These are phyloP conservation scores for Hypotaenidia okinawae DNA, from an alignment of 2,797 vertebrate species.

Conservation along the genomic window DNA sequence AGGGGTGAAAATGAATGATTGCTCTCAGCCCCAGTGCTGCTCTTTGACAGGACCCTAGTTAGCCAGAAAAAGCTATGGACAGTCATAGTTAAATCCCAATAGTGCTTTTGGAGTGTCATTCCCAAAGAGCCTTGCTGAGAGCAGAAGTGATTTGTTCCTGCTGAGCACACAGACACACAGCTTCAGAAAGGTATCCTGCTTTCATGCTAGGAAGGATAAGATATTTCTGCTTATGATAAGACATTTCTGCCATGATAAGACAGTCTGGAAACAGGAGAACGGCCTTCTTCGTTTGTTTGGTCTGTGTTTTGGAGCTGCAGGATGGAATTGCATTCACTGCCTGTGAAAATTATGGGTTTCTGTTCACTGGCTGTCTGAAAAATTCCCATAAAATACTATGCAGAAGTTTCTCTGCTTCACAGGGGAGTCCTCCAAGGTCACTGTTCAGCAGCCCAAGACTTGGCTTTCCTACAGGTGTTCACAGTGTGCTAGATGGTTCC, in stretches of 20 bases:
- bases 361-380: neutral
- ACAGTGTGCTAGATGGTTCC: neutral
- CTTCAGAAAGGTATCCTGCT: neutral
- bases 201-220: neutral
- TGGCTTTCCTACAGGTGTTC: constrained; percentile 8
- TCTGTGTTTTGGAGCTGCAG: neutral
- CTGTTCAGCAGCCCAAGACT: neutral
- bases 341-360: neutral
- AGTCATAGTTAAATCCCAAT: constrained; percentile 4
- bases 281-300: neutral
- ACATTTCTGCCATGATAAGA: neutral
- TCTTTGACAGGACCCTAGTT: constrained; percentile 39
- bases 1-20: constrained; percentile 19
- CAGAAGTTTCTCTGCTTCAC: constrained; percentile 14
- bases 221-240: neutral
- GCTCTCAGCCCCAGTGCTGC: neutral
- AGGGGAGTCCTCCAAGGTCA: neutral
- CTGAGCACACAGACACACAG: neutral
- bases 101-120: constrained; percentile 18
- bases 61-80: neutral
- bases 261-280: neutral
- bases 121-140: neutral
- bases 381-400: neutral
- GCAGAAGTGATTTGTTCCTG: constrained; percentile 22
- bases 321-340: neutral